Evolutionary conservation across 2,888 invertebrate genomes (phyloP), one percentile per base, ranked within the genome.

Genomic region (Biston stratarius): DNA sequence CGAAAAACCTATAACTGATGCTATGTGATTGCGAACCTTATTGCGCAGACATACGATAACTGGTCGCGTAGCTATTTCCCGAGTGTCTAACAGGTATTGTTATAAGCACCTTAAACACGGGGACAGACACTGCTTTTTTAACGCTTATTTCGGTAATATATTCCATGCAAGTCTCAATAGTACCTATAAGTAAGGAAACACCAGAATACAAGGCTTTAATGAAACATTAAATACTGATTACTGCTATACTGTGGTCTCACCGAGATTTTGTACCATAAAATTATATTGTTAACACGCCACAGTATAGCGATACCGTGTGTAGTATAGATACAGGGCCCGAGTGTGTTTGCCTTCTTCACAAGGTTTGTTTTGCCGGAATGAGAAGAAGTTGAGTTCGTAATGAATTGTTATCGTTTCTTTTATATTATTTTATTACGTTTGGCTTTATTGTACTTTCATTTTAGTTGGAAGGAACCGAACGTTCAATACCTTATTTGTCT

Each of bases 281-380:
- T 75, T 72, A 69, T 75, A 75, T 73, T 72, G 70, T 73, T 69
- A 69, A 73, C 73, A 73, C 61, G 62, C 73, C 67, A 67, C 67
- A 53, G 67, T 55, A 57, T 68, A 58, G 59, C 67, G 64, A 71
- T 67, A 72, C 59, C 61, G 45, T 36, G 61, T 42, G 38, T 48
- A 64, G 58, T 14, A 49, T 59, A 67, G 42, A 53, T 59, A 49
- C 49, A 48, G 38, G 40, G 63, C 57, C 7, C 58, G 45, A 64
- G 42, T 44, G 15, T 67, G 63, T 68, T 68, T 67, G 49, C 59
- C 49, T 63, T 36, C 63, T 62, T 61, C 55, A 38, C 36, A 49
- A 48, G 45, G 59, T 59, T 67, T 67, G 61, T 58, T 61, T 58
- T 61, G 34, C 36, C 33, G 42, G 6, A 58, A 67, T 59, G 58